Conservation (phyloP, 2,113 vertebrate species). For the Hemicordylus capensis region DNA sequence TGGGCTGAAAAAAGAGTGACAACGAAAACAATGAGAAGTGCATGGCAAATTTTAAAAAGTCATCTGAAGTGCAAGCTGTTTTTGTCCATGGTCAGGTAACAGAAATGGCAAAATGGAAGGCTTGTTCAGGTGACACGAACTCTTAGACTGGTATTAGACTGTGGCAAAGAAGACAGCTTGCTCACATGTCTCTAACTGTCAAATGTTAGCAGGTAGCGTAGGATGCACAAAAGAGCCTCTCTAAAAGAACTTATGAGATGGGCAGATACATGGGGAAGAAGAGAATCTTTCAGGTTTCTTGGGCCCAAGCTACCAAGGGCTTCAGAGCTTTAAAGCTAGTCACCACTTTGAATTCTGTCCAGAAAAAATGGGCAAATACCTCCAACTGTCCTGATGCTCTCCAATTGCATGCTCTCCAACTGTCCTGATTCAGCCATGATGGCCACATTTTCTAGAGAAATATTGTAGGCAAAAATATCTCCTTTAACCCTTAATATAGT, state of each 20-base stretch:
- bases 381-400: too few species aligned
- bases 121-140: neutral
- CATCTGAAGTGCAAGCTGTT: neutral
- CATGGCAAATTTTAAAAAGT: slow-evolving; percentile 6
- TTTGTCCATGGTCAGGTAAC: neutral
- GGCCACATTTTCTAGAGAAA: neutral
- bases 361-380: too few species aligned
- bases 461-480: neutral
- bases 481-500: neutral
- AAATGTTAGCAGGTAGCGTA: too few species aligned
- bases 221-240: too few species aligned
- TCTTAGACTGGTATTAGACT: neutral
- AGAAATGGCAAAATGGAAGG: neutral
- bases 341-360: too few species aligned
- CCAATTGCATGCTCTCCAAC: neutral
- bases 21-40: slow-evolving; percentile 44
- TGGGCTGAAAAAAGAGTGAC: slow-evolving; percentile 41
- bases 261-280: too few species aligned
- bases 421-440: neutral
- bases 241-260: too few species aligned
- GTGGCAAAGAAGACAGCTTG: too few species aligned
- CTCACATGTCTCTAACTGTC: too few species aligned
- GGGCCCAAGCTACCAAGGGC: too few species aligned
- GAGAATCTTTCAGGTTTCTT: too few species aligned
- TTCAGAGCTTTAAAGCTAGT: too few species aligned